A percentile compares a stretch with the other conserved stretches of the same genome.
These are phyloP conservation scores for Thalassoma bifasciatum DNA, from an alignment of 2,113 vertebrate species.

Conservation along the genomic window DNA sequence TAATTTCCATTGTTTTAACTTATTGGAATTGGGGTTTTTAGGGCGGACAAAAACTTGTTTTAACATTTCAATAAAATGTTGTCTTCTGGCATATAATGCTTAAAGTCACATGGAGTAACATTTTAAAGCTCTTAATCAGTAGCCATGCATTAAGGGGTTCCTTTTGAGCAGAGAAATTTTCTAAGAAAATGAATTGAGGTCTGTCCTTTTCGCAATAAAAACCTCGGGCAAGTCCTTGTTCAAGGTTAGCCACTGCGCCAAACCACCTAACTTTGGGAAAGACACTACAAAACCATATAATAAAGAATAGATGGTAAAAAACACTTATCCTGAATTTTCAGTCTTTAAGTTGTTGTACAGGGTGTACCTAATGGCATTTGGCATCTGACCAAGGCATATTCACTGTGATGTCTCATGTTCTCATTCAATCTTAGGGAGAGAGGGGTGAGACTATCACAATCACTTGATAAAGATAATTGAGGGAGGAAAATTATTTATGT, in stretches of 20 bases:
- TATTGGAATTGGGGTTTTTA: background rate
- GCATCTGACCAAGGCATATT: constrained; percentile 6
- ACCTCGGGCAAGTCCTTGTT: no score
- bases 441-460: background rate
- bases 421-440: constrained; percentile 1
- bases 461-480: constrained; percentile 12
- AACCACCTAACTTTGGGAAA: no score
- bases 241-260: no score
- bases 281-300: no score
- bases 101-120: background rate
- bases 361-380: no score
- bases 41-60: background rate
- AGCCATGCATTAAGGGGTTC: background rate
- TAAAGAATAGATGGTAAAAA: no score
- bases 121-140: background rate
- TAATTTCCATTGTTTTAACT: background rate
- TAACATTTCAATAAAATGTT: background rate
- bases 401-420: background rate
- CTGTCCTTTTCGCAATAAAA: no score
- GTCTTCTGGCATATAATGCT: background rate
- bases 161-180: constrained; percentile 1
- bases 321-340: no score
- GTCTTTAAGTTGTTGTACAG: no score
- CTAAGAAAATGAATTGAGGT: no score
- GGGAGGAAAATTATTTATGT: constrained; percentile 5